Conservation (phyloP, 2,888 invertebrate genomes). For the Prosapia bicincta region DNA sequence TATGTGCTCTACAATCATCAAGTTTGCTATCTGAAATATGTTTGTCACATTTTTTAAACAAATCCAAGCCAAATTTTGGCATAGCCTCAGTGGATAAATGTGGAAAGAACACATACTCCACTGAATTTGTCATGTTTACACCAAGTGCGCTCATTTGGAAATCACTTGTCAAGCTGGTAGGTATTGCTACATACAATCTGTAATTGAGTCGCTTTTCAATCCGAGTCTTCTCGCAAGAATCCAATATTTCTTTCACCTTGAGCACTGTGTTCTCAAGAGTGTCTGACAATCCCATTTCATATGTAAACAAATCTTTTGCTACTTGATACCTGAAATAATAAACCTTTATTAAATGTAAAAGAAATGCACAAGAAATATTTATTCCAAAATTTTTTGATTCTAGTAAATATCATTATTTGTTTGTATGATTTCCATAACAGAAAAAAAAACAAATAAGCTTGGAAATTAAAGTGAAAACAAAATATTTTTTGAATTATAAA, state of each 20-base stretch:
- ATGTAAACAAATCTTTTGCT: constrained; percentile 62
- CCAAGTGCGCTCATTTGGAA: constrained; percentile 49
- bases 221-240: constrained; percentile 56
- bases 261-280: constrained; percentile 54
- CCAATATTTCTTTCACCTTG: constrained; percentile 55
- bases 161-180: constrained; percentile 60
- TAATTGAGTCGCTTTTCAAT: constrained; percentile 55
- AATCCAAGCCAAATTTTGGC: constrained; percentile 26
- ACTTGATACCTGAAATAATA: constrained; percentile 59
- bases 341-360: too few relatives aligned
- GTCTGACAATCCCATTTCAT: constrained; percentile 64
- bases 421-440: too few relatives aligned
- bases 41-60: constrained; percentile 11
- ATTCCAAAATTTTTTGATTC: too few relatives aligned
- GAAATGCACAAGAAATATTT: too few relatives aligned
- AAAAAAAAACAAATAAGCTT: too few relatives aligned
- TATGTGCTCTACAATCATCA: constrained; percentile 25
- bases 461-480: too few relatives aligned
- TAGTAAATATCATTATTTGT: too few relatives aligned
- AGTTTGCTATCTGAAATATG: background rate
- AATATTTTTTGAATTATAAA: too few relatives aligned
- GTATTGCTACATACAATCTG: constrained; percentile 66
- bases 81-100: constrained; percentile 65
- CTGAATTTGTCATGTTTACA: constrained; percentile 32
- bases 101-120: constrained; percentile 59